A percentile compares a stretch with the other conserved stretches of the same genome.
Conservation (phyloP, 2,113 vertebrate genomes). For the Vanacampus margaritifer region DNA sequence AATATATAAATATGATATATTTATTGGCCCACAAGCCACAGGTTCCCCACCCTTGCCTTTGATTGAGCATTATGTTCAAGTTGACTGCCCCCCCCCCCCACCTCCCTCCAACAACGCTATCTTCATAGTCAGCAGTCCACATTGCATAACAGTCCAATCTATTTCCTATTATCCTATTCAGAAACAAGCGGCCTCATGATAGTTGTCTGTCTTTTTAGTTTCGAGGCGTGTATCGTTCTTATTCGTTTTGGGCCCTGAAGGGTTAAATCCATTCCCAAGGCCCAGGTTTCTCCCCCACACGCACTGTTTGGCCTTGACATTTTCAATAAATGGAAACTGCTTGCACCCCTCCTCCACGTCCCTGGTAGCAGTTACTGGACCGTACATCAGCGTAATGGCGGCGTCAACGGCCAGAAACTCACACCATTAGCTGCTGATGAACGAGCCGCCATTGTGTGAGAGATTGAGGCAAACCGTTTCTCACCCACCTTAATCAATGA, state of each 20-base stretch:
- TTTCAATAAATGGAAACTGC: conserved; percentile 42
- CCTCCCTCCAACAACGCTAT: conserved; percentile 12
- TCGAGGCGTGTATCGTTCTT: background rate
- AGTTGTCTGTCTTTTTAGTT: background rate
- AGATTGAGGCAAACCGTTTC: conserved; percentile 12
- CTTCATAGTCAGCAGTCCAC: conserved; percentile 22
- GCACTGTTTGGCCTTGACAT: conserved; percentile 31
- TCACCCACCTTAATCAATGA: conserved; percentile 5
- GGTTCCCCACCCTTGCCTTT: background rate
- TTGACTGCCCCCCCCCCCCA: background rate
- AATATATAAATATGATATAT: too few relatives aligned
- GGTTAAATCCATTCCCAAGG: conserved; percentile 29
- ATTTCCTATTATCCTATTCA: background rate
- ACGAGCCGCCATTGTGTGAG: conserved; percentile 25
- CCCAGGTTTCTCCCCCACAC: conserved; percentile 1
- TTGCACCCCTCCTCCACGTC: conserved; percentile 5
- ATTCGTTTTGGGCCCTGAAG: background rate
- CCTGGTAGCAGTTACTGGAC: conserved; percentile 35
- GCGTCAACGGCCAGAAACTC: conserved; percentile 38
- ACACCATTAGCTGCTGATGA: conserved; percentile 52
- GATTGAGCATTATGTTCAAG: background rate
- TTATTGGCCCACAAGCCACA: too few relatives aligned
- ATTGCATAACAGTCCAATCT: conserved; percentile 28
- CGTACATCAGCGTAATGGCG: conserved; percentile 52
- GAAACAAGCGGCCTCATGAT: background rate